Evolutionary conservation across 2,113 vertebrate genomes (phyloP), one percentile per base, ranked within the genome.

Genomic region (Centropristis striata): DNA sequence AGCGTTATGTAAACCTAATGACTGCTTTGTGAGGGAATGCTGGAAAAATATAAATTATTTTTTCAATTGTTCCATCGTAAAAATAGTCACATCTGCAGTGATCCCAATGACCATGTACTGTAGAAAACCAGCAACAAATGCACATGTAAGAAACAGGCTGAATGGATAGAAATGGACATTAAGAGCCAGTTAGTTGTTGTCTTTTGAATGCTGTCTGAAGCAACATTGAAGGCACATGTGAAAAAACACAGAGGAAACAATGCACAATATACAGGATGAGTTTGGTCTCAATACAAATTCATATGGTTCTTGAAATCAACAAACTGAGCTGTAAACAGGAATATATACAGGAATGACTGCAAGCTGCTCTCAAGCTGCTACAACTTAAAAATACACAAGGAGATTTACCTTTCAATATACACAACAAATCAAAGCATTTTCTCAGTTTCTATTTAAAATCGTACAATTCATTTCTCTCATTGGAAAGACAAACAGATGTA

Each of bases 141-240:
- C 55, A 69, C 65, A 59, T 36, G 58, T 39, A 44, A 39, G 27
- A 78, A 76, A 86, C 1, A 68, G 41, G 16, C 42, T 10, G 47
- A 53, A 76, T 57, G 60, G 23, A 76, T 32, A 23, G 46, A 70
- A 81, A 72, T 66, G 55, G n/a, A 70, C 37, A 10, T 23, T 20
- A 66, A 66, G n/a, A n/a, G n/a, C n/a, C n/a, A n/a, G n/a, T 32
- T 32, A 32, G 32, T 53, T n/a, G 37, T 59, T 59, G 66, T 84
- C 20, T 37, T 71, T 50, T 73, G 16, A 80, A 76, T 80, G 88
- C 82, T 85, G 80, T 78, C 78, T 74, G 68, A 75, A 65, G 77
- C 80, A 86, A 89, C 84, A 59, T 55, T 71, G 59, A 90, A 91
- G 87, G 86, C 87, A 91, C 90, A 58, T 0, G 53, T 70, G 74